Percentiles rank a stretch among this genome's conserved stretches.
phyloP scores from a whole-genome alignment of 2,113 vertebrate species.

The Ptyas mucosa region DNA sequence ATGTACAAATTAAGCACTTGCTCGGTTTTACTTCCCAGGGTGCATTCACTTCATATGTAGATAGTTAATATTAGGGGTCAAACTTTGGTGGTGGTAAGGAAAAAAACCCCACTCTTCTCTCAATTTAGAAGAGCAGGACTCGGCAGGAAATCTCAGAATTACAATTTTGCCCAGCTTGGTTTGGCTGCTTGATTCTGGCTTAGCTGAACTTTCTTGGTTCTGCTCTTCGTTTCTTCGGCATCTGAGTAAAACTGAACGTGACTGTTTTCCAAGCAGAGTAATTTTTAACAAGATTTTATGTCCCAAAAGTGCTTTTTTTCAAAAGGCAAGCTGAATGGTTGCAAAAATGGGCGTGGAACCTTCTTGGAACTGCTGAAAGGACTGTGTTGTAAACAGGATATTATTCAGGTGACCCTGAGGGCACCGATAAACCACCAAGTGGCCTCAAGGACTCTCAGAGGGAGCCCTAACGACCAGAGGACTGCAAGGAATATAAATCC shows the following conservation, averaged over 20 bases:
- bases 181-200: not conserved
- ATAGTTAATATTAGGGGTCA: not conserved
- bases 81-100: not conserved
- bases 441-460: not conserved
- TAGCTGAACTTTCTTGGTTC: not conserved
- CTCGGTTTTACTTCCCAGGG: too few relatives aligned
- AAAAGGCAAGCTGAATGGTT: not conserved
- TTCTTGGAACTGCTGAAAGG: not conserved
- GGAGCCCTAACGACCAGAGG: not conserved
- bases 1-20: constrained; percentile 1
- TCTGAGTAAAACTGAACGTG: not conserved
- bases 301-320: not conserved
- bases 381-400: not conserved
- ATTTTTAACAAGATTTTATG: not conserved
- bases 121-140: not conserved
- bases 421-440: not conserved
- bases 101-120: not conserved
- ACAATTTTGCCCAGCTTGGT: not conserved
- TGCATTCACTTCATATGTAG: not conserved
- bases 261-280: not conserved
- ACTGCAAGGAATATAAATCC: not conserved
- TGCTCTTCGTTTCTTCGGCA: not conserved
- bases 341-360: not conserved
- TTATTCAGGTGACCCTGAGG: not conserved
- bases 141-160: not conserved